Evolutionary conservation across 2,797 vertebrate species (phyloP), one percentile per base, ranked within the genome.

Genomic region (Catamblyrhynchus diadema): DNA sequence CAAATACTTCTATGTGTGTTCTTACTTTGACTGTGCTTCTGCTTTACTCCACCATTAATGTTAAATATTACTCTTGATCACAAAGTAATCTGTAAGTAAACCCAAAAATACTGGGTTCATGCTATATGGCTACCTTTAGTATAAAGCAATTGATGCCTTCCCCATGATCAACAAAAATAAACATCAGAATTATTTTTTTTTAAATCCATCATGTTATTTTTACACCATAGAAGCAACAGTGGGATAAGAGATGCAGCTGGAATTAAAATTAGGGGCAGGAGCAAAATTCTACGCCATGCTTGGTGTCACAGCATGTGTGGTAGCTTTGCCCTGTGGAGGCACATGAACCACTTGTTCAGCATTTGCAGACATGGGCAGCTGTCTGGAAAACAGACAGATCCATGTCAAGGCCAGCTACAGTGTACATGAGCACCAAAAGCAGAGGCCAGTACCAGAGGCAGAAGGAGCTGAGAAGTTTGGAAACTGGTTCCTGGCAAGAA

Each of bases 251-350:
- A 51, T 48, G 39, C 30, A 65, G 24, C 42, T 81, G n/a, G 21
- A 32, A 23, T 61, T 35, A 64, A 81, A 88, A 47, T 51, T 67
- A 65, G 71, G 57, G 22, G 24, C 18, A 24, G 42, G 30, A 85
- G 45, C 41, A 67, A 84, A 66, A 73, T 51, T 61, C n/a, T 69
- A 8, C 1, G 0, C 32, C 30, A 23, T 0, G 0, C 41, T 45
- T 53, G 39, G 12, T 37, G 54, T 61, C 62, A 64, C 10, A 67
- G 57, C 35, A 53, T 0, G 1, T 3, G 2, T 28, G n/a, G 45
- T 16, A 16, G 25, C 10, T 64, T 81, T 86, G 44, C 25, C 20
- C 28, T 47, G 30, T 51, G 60, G 23, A 70, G 70, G 51, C 72
- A 82, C 27, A 50, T 28, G 30, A 81, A 42, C 0, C 28, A 12